A percentile compares a stretch with the other conserved stretches of the same genome.
phyloP scores from a whole-genome alignment of 2,797 vertebrate genomes.

The Carcharodon carcharias region DNA sequence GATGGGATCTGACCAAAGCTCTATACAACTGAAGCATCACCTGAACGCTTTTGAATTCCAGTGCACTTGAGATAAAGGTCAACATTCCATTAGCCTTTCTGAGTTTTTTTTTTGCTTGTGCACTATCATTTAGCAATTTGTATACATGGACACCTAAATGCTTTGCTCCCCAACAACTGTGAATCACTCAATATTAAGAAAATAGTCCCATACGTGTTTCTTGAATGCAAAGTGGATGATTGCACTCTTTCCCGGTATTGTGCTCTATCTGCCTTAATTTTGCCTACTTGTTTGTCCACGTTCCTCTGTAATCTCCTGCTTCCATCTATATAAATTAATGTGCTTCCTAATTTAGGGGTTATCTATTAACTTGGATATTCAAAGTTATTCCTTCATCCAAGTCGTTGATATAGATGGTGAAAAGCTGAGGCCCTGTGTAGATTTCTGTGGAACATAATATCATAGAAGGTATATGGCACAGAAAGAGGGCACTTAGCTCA shows the following conservation, averaged over 20 bases:
- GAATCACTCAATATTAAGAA: neutral
- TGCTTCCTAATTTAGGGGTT: neutral
- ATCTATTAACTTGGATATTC: neutral
- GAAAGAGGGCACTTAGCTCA: too few species aligned
- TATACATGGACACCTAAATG: neutral
- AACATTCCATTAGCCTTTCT: neutral
- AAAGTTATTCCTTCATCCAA: neutral
- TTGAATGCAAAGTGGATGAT: neutral
- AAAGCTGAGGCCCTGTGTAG: neutral
- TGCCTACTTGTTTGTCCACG: neutral
- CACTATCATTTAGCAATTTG: neutral
- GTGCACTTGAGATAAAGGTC: neutral
- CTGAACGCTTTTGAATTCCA: neutral
- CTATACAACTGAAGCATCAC: neutral
- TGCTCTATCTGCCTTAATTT: neutral
- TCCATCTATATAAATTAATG: neutral
- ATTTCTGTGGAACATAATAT: neutral
- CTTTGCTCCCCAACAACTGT: neutral
- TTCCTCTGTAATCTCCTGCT: neutral
- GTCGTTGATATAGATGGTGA: neutral
- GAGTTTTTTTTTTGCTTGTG: neutral
- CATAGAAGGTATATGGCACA: too few species aligned
- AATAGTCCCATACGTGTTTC: neutral
- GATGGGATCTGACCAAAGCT: neutral
- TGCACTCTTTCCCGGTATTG: neutral